A percentile compares a stretch with the other conserved stretches of the same genome.
phyloP scores from a whole-genome alignment of 1,140 invertebrate species.

The Phymorhynchus buccinoides region DNA sequence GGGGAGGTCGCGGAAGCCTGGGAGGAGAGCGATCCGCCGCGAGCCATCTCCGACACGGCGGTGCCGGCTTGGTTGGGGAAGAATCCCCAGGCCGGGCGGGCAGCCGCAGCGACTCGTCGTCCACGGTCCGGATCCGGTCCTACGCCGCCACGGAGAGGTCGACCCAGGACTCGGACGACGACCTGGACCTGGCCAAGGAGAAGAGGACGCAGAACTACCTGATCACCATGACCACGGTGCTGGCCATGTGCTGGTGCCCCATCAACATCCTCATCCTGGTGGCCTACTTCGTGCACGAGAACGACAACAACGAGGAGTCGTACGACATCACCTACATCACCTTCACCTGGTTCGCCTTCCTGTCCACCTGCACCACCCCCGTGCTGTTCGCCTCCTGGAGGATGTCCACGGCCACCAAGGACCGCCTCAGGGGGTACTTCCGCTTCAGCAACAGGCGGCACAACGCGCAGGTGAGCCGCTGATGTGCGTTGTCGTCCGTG shows the following conservation, averaged over 20 bases:
- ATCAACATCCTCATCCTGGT: conserved; percentile 81
- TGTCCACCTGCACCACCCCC: conserved; percentile 81
- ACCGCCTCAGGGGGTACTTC: conserved; percentile 79
- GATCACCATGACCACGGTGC: conserved; percentile 79
- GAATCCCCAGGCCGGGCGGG: conserved; percentile 30
- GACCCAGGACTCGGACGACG: conserved; percentile 76
- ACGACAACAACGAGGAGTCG: conserved; percentile 80
- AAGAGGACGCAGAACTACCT: conserved; percentile 81
- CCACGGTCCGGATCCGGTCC: neutral
- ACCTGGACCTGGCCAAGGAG: conserved; percentile 79
- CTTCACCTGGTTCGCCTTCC: conserved; percentile 82
- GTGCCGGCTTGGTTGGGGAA: neutral
- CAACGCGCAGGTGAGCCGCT: conserved; percentile 6
- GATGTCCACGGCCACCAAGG: conserved; percentile 79
- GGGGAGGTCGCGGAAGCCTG: neutral
- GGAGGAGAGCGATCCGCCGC: neutral
- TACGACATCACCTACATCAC: conserved; percentile 82
- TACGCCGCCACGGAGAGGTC: conserved; percentile 45
- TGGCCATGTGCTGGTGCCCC: conserved; percentile 81
- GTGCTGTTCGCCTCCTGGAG: conserved; percentile 80
- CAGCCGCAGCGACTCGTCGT: conserved; percentile 21
- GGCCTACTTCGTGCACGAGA: conserved; percentile 80
- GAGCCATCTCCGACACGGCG: neutral
- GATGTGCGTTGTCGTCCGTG: too few species aligned
- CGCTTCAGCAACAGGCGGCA: conserved; percentile 73